Conservation (phyloP, 2,113 vertebrate genomes). For the Apodemus speciosus region DNA sequence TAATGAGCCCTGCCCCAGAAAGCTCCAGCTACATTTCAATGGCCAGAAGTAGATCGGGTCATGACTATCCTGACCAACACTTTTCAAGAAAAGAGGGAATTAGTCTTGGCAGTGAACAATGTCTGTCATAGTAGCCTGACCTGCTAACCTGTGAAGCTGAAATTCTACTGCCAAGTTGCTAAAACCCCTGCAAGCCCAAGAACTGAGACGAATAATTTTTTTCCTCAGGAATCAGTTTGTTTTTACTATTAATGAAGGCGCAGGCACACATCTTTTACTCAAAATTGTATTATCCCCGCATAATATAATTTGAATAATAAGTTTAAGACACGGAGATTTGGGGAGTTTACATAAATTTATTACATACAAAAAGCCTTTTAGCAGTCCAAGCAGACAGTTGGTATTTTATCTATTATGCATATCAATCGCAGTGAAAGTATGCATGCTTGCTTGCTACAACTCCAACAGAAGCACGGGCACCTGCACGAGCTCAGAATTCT, state of each 20-base stretch:
- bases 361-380: slow-evolving; percentile 48
- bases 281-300: slow-evolving; percentile 33
- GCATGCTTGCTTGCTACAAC: slow-evolving; percentile 39
- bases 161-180: not conserved
- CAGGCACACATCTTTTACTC: slow-evolving; percentile 9
- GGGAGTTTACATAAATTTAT: slow-evolving; percentile 31
- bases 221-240: slow-evolving; percentile 19
- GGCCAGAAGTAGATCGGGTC: not conserved
- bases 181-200: not conserved
- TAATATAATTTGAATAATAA: slow-evolving; percentile 50
- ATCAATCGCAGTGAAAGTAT: slow-evolving; percentile 49
- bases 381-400: slow-evolving; percentile 45
- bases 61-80: not conserved
- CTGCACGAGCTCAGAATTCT: slow-evolving; percentile 51
- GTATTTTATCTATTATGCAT: slow-evolving; percentile 22
- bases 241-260: slow-evolving; percentile 18
- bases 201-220: not conserved
- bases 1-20: not conserved
- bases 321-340: slow-evolving; percentile 54
- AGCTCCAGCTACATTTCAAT: not conserved
- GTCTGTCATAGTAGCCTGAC: not conserved
- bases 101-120: not conserved
- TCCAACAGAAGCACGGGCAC: slow-evolving; percentile 69
- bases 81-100: slow-evolving; percentile 10
- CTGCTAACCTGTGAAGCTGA: not conserved